These are phyloP conservation scores for Argynnis bischoffii DNA, from an alignment of 2,888 invertebrate species.

Conservation along the genomic window DNA sequence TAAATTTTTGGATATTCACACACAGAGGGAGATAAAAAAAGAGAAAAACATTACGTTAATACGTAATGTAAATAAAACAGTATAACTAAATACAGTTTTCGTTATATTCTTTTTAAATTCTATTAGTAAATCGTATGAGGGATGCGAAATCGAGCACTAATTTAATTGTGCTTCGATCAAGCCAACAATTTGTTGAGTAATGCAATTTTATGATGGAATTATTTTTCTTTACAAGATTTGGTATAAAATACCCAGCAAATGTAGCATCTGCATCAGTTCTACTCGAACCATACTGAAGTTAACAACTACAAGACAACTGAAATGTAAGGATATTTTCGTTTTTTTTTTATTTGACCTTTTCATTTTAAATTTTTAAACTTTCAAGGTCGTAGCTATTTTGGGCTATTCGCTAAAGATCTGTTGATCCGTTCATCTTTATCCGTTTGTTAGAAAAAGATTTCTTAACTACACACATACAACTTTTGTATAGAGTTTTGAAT, in stretches of 20 bases:
- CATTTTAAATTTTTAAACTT: too few relatives aligned
- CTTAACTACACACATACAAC: too few relatives aligned
- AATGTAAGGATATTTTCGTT: neutral
- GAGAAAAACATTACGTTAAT: too few relatives aligned
- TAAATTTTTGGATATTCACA: too few relatives aligned
- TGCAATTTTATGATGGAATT: conserved; percentile 31
- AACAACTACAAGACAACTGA: neutral
- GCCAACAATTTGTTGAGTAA: conserved; percentile 34
- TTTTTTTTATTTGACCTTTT: too few relatives aligned
- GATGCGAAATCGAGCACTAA: conserved; percentile 16
- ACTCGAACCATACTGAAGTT: neutral
- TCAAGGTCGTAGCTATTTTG: too few relatives aligned
- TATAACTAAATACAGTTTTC: neutral
- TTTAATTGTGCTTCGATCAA: conserved; percentile 23
- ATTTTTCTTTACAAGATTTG: conserved; percentile 12
- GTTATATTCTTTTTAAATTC: neutral
- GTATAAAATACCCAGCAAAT: conserved; percentile 36
- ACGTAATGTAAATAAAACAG: neutral
- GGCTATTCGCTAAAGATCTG: too few relatives aligned
- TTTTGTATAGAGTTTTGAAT: too few relatives aligned
- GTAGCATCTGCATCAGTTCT: conserved; percentile 42
- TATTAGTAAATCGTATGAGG: neutral
- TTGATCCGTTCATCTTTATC: too few relatives aligned
- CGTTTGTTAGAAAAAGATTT: too few relatives aligned
- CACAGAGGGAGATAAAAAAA: too few relatives aligned